Conservation (phyloP, 2,113 vertebrate genomes). For the sheep (Ovis aries) region ARS-UI_Ramb_v3.0 NC_056072.1:41552501-41553000, state of each 20-base stretch:
- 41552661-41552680: slow-evolving; percentile 60
- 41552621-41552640: slow-evolving; percentile 62
- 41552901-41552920: slow-evolving; percentile 91
- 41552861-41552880: slow-evolving; percentile 50
- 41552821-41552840: slow-evolving; percentile 52
- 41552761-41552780: slow-evolving; percentile 61
- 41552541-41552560: not conserved
- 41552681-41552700: slow-evolving; percentile 26
- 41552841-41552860: slow-evolving; percentile 44
- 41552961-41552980: slow-evolving; percentile 81
- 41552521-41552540: not conserved
- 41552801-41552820: not conserved
- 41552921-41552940: slow-evolving; percentile 88
- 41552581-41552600: slow-evolving; percentile 54
- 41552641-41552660: slow-evolving; percentile 67
- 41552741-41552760: slow-evolving; percentile 56
- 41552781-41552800: slow-evolving; percentile 64
- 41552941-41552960: slow-evolving; percentile 86
- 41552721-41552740: slow-evolving; percentile 50
- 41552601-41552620: slow-evolving; percentile 69
- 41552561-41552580: slow-evolving; percentile 10
- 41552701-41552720: slow-evolving; percentile 55
- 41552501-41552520: not conserved
- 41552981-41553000: not conserved
- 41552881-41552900: slow-evolving; percentile 77